These are phyloP conservation scores for Eulimnadia texana DNA, from an alignment of 1,140 invertebrate species.

Conservation along the genomic window DNA sequence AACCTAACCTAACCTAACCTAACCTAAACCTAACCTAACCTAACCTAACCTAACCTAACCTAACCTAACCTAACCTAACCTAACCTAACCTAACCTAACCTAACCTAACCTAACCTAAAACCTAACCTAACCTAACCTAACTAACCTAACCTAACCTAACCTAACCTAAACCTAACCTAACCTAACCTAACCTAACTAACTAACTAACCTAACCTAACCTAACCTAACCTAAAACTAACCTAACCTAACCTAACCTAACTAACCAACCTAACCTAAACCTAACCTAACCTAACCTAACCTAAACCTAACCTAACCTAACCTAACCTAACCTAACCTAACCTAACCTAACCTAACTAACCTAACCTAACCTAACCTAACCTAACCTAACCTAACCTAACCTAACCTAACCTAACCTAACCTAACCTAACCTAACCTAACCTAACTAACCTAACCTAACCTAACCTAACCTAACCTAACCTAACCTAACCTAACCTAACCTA, in stretches of 20 bases:
- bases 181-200: too few relatives aligned
- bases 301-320: slow-evolving; percentile 19
- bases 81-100: slow-evolving; percentile 19
- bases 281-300: slow-evolving; percentile 21
- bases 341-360: slow-evolving; percentile 21
- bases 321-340: slow-evolving; percentile 20
- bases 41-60: slow-evolving; percentile 25
- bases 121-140: slow-evolving; percentile 20
- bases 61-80: slow-evolving; percentile 23
- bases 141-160: slow-evolving; percentile 21
- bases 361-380: slow-evolving; percentile 23
- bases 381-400: slow-evolving; percentile 23
- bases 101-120: slow-evolving; percentile 21
- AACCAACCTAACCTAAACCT: slow-evolving; percentile 21
- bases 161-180: slow-evolving; percentile 20
- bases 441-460: slow-evolving; percentile 21
- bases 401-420: slow-evolving; percentile 22
- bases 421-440: slow-evolving; percentile 22
- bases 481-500: slow-evolving; percentile 23
- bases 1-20: slow-evolving; percentile 25
- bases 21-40: slow-evolving; percentile 25
- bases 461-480: slow-evolving; percentile 20
- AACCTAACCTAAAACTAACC: slow-evolving; percentile 21
- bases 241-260: slow-evolving; percentile 20
- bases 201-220: slow-evolving; percentile 21